phyloP scores from a whole-genome alignment of 2,113 vertebrate species.

The Egretta garzetta region DNA sequence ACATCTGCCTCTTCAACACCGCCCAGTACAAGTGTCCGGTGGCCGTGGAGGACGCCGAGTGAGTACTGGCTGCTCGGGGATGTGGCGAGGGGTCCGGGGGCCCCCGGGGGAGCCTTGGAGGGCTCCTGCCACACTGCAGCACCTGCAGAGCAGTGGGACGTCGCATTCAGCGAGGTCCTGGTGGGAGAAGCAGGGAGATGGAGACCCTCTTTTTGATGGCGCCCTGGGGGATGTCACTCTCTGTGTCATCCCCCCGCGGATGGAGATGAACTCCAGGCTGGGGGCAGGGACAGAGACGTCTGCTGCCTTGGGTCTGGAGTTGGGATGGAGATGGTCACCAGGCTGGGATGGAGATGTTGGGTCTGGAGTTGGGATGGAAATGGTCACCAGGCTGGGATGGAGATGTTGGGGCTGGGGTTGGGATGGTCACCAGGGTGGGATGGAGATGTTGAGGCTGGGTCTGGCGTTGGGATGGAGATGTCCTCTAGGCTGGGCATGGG shows the following conservation, averaged over 20 bases:
- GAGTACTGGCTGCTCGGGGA: constrained; percentile 43
- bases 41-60: constrained; percentile 93
- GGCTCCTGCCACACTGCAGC: not conserved
- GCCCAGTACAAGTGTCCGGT: constrained; percentile 98
- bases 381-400: not conserved
- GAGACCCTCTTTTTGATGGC: not conserved
- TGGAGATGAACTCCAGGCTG: not conserved
- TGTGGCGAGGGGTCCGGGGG: not conserved
- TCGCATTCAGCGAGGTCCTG: not conserved
- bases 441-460: not conserved
- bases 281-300: not conserved
- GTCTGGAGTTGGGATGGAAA: not conserved
- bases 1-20: constrained; percentile 98
- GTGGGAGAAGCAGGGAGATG: not conserved
- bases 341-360: not conserved
- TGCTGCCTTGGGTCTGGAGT: not conserved
- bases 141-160: not conserved
- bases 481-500: not conserved
- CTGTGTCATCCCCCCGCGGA: fast-evolving
- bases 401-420: not conserved
- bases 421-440: not conserved
- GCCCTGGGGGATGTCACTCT: fast-evolving
- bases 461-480: not conserved
- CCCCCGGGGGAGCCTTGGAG: not conserved
- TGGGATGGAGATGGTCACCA: not conserved